Conservation (phyloP, 2,797 vertebrate genomes). For the Gadopsis bispinosus region DNA sequence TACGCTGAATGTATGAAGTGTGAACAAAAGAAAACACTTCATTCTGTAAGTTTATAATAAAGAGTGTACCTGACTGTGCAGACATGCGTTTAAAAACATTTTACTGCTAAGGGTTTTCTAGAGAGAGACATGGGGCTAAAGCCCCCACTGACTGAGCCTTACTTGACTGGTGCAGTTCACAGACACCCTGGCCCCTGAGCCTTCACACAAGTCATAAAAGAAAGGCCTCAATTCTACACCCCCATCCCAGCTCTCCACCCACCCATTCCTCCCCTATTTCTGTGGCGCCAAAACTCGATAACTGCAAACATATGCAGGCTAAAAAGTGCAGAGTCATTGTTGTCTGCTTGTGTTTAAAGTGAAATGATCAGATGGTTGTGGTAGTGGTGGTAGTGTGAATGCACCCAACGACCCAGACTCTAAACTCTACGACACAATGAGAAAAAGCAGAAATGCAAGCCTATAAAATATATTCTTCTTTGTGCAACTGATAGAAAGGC, state of each 20-base stretch:
- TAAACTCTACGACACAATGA: not conserved
- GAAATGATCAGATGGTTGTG: not conserved
- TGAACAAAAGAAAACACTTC: not conserved
- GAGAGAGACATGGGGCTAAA: not conserved
- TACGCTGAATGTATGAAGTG: not conserved
- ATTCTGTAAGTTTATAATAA: not conserved
- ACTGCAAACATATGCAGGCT: constrained; percentile 79
- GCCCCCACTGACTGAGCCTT: constrained; percentile 4
- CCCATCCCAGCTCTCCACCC: constrained; percentile 11
- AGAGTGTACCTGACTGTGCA: not conserved
- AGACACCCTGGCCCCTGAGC: constrained; percentile 22
- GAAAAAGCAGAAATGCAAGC: not conserved
- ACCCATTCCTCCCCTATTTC: not conserved
- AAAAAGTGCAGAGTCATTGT: constrained; percentile 82
- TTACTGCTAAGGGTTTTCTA: not conserved
- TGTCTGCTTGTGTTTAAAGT: constrained; percentile 32
- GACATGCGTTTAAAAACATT: not conserved
- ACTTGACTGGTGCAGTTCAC: constrained; percentile 1
- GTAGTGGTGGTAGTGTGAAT: not conserved
- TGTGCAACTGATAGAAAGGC: not conserved
- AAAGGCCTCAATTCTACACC: not conserved
- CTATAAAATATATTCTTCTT: not conserved
- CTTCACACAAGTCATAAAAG: constrained; percentile 6
- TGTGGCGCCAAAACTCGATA: constrained; percentile 27
- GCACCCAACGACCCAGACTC: constrained; percentile 37